Base-by-base conservation (phyloP, 2,888 invertebrate genomes). In the Clanis bilineata region DNA sequence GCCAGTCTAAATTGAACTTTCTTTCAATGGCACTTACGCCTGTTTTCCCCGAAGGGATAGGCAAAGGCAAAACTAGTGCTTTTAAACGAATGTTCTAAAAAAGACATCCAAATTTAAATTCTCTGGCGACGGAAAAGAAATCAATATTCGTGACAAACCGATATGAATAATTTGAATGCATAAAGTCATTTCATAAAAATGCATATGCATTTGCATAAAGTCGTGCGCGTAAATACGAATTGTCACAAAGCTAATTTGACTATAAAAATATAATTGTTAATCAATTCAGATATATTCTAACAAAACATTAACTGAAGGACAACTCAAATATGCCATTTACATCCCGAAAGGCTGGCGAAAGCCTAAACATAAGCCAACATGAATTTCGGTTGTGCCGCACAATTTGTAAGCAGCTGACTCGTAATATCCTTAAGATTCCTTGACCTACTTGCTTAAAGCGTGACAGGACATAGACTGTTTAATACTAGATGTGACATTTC, bases 341-440 rank as follows among this genome's bases (percentile, higher is more conserved):
- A 28, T 51, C 10, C 51, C 10, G 32, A 51, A 32, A 51, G 56
- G 5, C 9, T 28, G 15, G 12, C 9, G 32, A 57, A 3, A 41
- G 25, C 43, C 28, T 28, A 57, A 57, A 41, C 43, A 43, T 21
- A 32, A 25, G 43, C 25, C 25, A 25, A 21, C 15, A 12, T 15
- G 43, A 43, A 43, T 57, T 39, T 43, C 41, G 25, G 43, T 10
- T 28, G 10, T 43, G 28, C 56, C 56, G 43, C 56, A 18, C 43
- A 57, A 57, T 57, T 57, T 57, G 43, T 57, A 43, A 25, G 28
- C 56, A 32, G 41, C 43, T 18, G 43, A 43, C 51, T 51, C 18
- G 32, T 41, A 25, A 28, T 43, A 18, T 57, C 21, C 43, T 28
- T 56, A 21, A 28, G 28, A 18, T 57, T 18, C 28, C 56, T 57